Evolutionary conservation across 2,888 invertebrate genomes (phyloP).

Genomic region (Ditula angustiorana): DNA sequence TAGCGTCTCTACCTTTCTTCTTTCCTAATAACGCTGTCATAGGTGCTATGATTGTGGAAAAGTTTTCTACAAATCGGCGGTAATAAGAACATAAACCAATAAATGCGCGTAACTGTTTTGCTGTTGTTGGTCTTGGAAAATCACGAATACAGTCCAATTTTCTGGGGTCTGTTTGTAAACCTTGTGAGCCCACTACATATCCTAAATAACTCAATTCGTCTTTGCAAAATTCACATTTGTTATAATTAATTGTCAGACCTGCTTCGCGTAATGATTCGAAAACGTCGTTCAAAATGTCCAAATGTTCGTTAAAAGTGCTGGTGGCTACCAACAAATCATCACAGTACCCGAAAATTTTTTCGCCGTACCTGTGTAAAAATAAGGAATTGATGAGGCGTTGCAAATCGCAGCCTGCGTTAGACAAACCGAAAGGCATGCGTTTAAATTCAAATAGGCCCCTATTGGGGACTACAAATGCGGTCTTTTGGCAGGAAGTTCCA

Average conservation of each 20-base stretch:
- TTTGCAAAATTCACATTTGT: constrained; percentile 15
- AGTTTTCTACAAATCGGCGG: constrained; percentile 11
- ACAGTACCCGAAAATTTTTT: constrained; percentile 9
- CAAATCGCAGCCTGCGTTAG: not conserved
- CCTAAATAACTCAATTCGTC: constrained; percentile 9
- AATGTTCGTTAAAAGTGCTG: constrained; percentile 1
- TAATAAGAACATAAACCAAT: constrained; percentile 17
- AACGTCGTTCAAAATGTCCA: constrained; percentile 6
- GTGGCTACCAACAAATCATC: constrained; percentile 14
- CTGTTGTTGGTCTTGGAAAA: no score
- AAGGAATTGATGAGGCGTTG: constrained; percentile 15
- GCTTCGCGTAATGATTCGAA: not conserved
- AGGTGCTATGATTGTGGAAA: constrained; percentile 6
- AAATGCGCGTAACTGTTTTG: constrained; percentile 1
- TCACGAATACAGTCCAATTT: constrained; percentile 1
- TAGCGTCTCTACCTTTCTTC: not conserved
- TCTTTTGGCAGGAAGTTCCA: not conserved
- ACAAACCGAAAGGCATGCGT: not conserved
- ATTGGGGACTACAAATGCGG: not conserved
- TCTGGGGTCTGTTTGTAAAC: not conserved
- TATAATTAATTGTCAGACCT: constrained; percentile 18
- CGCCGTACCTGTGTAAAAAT: not conserved
- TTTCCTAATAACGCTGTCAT: not conserved
- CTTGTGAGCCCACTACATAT: not conserved
- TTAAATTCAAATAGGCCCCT: constrained; percentile 4